These are phyloP conservation scores for Agapostemon virescens DNA, from an alignment of 2,888 invertebrate species.

Conservation along the genomic window DNA sequence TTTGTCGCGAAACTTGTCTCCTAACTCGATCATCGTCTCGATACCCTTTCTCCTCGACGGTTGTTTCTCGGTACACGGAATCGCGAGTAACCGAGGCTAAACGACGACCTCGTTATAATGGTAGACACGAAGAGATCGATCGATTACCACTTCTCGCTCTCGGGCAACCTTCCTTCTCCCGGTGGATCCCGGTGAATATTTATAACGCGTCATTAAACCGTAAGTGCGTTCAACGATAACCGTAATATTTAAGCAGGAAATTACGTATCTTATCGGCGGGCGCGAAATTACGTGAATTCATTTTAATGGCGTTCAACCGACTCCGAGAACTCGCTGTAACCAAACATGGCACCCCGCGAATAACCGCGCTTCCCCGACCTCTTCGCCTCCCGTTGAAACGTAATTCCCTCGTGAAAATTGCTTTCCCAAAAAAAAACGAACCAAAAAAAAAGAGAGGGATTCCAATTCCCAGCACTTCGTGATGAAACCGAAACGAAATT, in stretches of 20 bases:
- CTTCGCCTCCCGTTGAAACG: constrained; percentile 9
- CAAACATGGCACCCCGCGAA: constrained; percentile 34
- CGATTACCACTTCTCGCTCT: background rate
- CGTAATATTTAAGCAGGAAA: constrained; percentile 38
- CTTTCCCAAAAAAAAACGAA: constrained; percentile 38
- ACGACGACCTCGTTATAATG: constrained; percentile 17
- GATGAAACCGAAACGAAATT: constrained; percentile 44
- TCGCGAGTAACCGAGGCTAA: constrained; percentile 1
- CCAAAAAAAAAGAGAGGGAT: background rate
- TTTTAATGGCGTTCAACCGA: constrained; percentile 49
- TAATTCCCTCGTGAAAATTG: constrained; percentile 51
- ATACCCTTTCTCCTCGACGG: background rate
- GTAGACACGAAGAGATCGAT: background rate
- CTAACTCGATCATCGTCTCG: constrained; percentile 26
- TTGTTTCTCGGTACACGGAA: background rate
- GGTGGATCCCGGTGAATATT: constrained; percentile 14
- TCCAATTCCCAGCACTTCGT: constrained; percentile 48
- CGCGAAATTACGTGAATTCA: constrained; percentile 47
- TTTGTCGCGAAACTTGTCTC: constrained; percentile 30
- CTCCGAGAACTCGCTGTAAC: constrained; percentile 22
- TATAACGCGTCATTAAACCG: constrained; percentile 19
- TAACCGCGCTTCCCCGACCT: constrained; percentile 1
- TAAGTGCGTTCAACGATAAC: constrained; percentile 37
- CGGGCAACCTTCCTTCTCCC: background rate
- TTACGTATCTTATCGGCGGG: constrained; percentile 47